phyloP scores from a whole-genome alignment of 2,888 invertebrate genomes.

The Ischnura elegans region DNA sequence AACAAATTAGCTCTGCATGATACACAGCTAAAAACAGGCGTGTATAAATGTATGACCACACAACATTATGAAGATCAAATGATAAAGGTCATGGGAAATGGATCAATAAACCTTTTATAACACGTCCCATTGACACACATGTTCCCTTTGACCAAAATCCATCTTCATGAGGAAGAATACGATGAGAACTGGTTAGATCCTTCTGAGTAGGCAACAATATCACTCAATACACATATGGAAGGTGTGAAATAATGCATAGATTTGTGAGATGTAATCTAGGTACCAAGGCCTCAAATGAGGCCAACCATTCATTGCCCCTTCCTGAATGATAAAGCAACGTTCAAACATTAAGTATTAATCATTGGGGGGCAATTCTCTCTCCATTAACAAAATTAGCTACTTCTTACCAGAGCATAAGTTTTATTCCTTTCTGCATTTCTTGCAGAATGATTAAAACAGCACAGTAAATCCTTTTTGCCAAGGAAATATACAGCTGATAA shows the following conservation, averaged over 20 bases:
- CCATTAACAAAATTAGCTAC: slow-evolving; percentile 1
- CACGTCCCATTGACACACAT: background rate
- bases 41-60: background rate
- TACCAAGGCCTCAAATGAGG: background rate
- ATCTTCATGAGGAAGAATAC: background rate
- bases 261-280: background rate
- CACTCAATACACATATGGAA: background rate
- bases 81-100: background rate
- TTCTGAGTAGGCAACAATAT: slow-evolving; percentile 10
- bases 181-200: background rate
- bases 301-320: slow-evolving; percentile 19
- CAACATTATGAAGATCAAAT: background rate
- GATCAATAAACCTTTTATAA: background rate
- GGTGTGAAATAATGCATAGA: background rate
- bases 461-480: background rate
- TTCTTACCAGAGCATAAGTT: background rate
- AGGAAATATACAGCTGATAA: background rate
- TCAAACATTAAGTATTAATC: background rate
- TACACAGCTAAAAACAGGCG: background rate
- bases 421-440: too few species aligned
- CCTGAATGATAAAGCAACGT: slow-evolving; percentile 41
- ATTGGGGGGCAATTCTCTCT: background rate
- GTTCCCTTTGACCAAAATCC: background rate
- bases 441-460: background rate
- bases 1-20: background rate